phyloP scores from a whole-genome alignment of 1,140 invertebrate species.

The Parapsyche elsis region DNA sequence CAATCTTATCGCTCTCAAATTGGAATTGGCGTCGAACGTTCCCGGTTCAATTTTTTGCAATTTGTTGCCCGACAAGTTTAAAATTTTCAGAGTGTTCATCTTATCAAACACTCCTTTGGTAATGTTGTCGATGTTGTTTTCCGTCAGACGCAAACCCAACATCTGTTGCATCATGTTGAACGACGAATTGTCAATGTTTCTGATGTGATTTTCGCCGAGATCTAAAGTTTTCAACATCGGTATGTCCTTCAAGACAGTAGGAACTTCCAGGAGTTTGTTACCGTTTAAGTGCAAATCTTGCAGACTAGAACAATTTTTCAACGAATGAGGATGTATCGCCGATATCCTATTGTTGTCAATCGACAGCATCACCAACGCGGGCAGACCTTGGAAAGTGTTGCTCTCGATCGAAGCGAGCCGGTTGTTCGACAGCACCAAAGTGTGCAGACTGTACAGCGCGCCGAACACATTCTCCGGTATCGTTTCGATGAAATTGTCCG shows the following conservation, averaged over 20 bases:
- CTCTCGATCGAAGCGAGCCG: conserved; percentile 81
- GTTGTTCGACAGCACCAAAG: conserved; percentile 88
- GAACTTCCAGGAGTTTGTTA: conserved; percentile 85
- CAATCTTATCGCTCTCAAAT: conserved; percentile 86
- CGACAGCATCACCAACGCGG: conserved; percentile 80
- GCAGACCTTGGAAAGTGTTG: conserved; percentile 81
- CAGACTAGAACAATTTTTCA: conserved; percentile 85
- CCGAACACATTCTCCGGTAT: conserved; percentile 86
- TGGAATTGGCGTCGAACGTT: conserved; percentile 84
- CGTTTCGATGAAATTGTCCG: conserved; percentile 84
- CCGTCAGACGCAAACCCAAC: conserved; percentile 85
- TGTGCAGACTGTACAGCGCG: conserved; percentile 83
- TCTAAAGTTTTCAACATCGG: conserved; percentile 86
- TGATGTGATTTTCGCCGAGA: conserved; percentile 89
- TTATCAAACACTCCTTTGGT: conserved; percentile 85
- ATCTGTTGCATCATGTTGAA: conserved; percentile 84
- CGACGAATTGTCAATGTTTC: conserved; percentile 82
- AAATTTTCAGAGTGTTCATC: conserved; percentile 84
- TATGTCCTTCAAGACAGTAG: conserved; percentile 84
- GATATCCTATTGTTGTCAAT: conserved; percentile 87
- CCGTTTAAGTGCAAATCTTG: conserved; percentile 90
- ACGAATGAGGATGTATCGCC: conserved; percentile 80
- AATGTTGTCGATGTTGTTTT: conserved; percentile 90
- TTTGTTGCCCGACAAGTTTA: conserved; percentile 89
- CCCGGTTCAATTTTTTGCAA: conserved; percentile 87